These are phyloP conservation scores for Harmothoe impar DNA, from an alignment of 2,888 invertebrate genomes.

Conservation along the genomic window DNA sequence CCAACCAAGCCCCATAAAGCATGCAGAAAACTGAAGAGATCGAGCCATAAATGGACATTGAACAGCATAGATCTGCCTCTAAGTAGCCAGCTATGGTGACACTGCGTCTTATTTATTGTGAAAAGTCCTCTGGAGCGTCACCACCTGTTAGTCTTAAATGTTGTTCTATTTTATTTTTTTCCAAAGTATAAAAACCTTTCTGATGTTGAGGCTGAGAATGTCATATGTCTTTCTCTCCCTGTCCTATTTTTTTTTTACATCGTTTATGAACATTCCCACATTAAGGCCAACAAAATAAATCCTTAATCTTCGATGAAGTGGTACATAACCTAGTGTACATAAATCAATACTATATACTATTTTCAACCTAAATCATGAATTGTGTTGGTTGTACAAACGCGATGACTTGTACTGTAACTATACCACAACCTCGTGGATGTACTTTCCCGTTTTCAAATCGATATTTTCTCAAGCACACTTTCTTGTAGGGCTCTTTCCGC, in stretches of 20 bases:
- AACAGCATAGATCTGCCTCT: constrained; percentile 13
- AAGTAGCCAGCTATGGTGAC: not conserved
- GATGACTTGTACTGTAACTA: too few relatives aligned
- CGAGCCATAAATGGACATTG: constrained; percentile 10
- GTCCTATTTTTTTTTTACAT: not conserved
- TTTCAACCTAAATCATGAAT: too few relatives aligned
- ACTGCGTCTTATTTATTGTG: not conserved
- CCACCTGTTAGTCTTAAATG: too few relatives aligned
- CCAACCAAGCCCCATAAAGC: not conserved
- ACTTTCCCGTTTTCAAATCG: not conserved
- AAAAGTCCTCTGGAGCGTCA: not conserved
- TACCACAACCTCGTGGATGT: too few relatives aligned
- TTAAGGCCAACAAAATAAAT: too few relatives aligned
- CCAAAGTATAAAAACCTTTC: too few relatives aligned
- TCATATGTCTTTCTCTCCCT: not conserved
- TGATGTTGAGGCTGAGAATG: too few relatives aligned
- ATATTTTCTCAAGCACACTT: not conserved
- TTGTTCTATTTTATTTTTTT: too few relatives aligned
- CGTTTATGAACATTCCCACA: not conserved
- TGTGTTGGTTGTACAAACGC: too few relatives aligned
- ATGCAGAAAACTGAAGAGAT: not conserved
- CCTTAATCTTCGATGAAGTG: too few relatives aligned
- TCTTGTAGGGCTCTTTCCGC: not conserved
- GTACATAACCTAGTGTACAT: too few relatives aligned
- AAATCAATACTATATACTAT: too few relatives aligned